Evolutionary conservation across 1,140 invertebrate species (phyloP).

Genomic region (Agrilus planipennis): DNA sequence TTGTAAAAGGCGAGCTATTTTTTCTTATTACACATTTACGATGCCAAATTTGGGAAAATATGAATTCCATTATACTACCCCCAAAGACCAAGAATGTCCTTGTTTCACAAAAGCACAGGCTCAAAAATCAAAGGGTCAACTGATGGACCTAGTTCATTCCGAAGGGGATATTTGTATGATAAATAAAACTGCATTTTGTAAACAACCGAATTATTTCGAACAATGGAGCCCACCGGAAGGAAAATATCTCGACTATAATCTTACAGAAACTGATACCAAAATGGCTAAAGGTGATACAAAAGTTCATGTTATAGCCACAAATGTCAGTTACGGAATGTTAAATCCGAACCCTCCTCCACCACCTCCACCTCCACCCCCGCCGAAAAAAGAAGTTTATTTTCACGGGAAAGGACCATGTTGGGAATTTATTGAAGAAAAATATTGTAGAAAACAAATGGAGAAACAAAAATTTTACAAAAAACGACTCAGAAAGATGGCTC

Average conservation of each 20-base stretch:
- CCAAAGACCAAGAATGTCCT: no score
- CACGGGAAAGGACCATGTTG: slow-evolving; percentile 17
- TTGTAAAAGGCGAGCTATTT: no score
- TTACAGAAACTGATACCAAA: slow-evolving; percentile 22
- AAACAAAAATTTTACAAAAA: slow-evolving; percentile 11
- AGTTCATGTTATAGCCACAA: slow-evolving; percentile 17
- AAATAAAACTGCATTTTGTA: slow-evolving; percentile 7
- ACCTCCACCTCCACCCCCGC: background rate
- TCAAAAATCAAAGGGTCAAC: no score
- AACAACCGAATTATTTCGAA: no score
- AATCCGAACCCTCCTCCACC: slow-evolving; percentile 14
- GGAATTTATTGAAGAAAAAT: slow-evolving; percentile 22
- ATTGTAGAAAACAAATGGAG: slow-evolving; percentile 10
- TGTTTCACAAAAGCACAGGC: no score
- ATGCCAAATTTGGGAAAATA: no score
- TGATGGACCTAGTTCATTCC: no score
- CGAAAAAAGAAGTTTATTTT: slow-evolving; percentile 10
- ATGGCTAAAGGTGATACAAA: slow-evolving; percentile 20
- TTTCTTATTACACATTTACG: no score
- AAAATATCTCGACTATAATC: slow-evolving; percentile 18
- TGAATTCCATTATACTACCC: no score
- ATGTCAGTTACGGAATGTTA: slow-evolving; percentile 18
- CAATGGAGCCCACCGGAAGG: no score
- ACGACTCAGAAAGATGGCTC: no score
- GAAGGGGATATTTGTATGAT: no score